These are phyloP conservation scores for Oncorhynchus masou DNA, from an alignment of 2,113 vertebrate genomes.

Conservation along the genomic window DNA sequence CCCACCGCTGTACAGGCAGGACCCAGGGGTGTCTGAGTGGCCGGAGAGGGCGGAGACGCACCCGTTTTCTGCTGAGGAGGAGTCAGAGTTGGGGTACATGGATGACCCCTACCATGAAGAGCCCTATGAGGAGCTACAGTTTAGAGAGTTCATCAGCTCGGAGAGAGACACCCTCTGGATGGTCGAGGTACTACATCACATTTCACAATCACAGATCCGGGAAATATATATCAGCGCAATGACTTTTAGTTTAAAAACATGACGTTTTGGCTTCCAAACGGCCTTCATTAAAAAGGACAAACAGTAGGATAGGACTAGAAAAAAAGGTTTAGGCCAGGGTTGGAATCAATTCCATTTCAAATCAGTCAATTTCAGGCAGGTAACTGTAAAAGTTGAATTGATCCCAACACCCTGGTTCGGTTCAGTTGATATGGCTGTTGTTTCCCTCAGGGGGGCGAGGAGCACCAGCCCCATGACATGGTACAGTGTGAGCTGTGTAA, in stretches of 20 bases:
- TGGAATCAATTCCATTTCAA: too few species aligned
- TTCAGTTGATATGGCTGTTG: too few species aligned
- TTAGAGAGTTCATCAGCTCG: slow-evolving; percentile 73
- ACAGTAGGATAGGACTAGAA: too few species aligned
- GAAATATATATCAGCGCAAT: too few species aligned
- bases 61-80: slow-evolving; percentile 74
- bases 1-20: slow-evolving; percentile 69
- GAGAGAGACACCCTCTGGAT: slow-evolving; percentile 77
- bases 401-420: too few species aligned
- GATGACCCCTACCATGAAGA: slow-evolving; percentile 79
- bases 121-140: slow-evolving; percentile 77
- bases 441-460: slow-evolving; percentile 64
- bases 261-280: background rate
- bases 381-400: too few species aligned
- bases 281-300: background rate
- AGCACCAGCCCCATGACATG: slow-evolving; percentile 70
- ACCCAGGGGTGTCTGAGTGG: slow-evolving; percentile 67
- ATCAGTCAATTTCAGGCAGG: too few species aligned
- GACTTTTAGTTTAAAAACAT: too few species aligned
- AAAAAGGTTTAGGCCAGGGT: too few species aligned
- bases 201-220: background rate
- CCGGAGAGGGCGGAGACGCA: slow-evolving; percentile 75
- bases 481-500: slow-evolving; percentile 80
- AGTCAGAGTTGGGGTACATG: slow-evolving; percentile 78
- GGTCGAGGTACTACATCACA: slow-evolving; percentile 67